These are phyloP conservation scores for Hydrophis major DNA, from an alignment of 2,797 vertebrate species.

Conservation along the genomic window DNA sequence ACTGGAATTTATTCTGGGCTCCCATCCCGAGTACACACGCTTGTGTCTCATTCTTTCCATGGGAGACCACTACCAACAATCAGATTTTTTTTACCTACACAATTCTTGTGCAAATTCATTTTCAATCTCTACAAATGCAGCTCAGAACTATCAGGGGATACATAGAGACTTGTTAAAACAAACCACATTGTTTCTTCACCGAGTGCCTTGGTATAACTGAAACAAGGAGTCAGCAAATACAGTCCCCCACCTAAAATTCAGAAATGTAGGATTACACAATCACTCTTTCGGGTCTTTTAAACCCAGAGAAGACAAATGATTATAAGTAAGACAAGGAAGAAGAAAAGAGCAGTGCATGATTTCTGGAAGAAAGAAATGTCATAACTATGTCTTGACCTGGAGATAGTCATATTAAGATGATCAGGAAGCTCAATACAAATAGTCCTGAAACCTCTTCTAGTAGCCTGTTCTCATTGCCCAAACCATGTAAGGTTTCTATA, in stretches of 20 bases:
- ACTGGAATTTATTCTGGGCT: no score
- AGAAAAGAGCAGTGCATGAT: background rate
- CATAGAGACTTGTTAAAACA: background rate
- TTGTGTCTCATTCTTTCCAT: no score
- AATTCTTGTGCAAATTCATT: background rate
- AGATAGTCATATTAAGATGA: background rate
- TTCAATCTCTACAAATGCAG: background rate
- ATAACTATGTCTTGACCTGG: background rate
- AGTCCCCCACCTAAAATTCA: background rate
- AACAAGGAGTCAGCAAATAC: background rate
- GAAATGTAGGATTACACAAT: background rate
- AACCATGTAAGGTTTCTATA: background rate
- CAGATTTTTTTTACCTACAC: background rate
- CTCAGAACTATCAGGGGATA: background rate
- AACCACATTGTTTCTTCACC: background rate
- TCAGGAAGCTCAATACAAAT: background rate
- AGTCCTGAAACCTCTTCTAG: background rate
- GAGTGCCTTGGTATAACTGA: background rate
- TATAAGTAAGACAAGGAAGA: background rate
- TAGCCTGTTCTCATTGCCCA: background rate
- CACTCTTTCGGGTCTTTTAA: background rate
- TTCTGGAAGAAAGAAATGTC: background rate
- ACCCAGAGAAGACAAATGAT: background rate
- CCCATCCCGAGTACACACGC: no score
- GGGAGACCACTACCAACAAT: no score